Conservation (phyloP, 2,888 invertebrate species). For the Pardosa pseudoannulata region DNA sequence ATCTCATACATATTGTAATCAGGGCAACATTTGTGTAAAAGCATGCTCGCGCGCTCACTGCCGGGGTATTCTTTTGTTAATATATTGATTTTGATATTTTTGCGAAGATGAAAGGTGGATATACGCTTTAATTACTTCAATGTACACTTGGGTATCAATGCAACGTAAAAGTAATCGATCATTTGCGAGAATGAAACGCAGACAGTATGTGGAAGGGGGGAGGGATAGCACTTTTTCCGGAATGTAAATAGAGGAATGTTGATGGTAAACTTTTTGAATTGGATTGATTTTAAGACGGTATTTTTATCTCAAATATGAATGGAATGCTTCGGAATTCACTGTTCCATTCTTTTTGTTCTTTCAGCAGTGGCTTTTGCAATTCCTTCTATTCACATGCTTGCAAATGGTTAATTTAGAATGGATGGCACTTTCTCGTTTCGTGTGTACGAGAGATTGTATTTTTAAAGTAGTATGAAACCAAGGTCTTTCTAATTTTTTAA, state of each 20-base stretch:
- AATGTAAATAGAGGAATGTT: background rate
- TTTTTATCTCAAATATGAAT: background rate
- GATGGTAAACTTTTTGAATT: background rate
- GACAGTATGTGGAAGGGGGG: background rate
- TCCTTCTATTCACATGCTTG: too few relatives aligned
- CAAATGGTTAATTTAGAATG: too few relatives aligned
- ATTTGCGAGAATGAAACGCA: constrained; percentile 9
- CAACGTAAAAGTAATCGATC: constrained; percentile 7
- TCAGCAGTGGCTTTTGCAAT: too few relatives aligned
- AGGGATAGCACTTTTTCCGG: constrained; percentile 1
- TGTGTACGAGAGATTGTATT: too few relatives aligned
- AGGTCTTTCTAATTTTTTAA: too few relatives aligned
- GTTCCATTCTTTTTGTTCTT: too few relatives aligned
- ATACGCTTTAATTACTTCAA: constrained; percentile 15
- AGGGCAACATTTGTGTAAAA: constrained; percentile 17
- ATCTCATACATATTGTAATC: constrained; percentile 19
- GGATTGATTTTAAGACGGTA: background rate
- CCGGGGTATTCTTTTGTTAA: background rate
- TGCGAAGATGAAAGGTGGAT: constrained; percentile 14
- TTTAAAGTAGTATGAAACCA: too few relatives aligned
- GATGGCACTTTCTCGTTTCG: too few relatives aligned
- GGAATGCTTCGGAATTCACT: background rate
- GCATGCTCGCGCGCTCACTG: background rate
- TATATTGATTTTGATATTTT: constrained; percentile 19
- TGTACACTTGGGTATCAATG: constrained; percentile 3